Evolutionary conservation across 2,797 vertebrate genomes (phyloP), one percentile per base, ranked within the genome.

Genomic region (Pangasius sanitwongsei): DNA sequence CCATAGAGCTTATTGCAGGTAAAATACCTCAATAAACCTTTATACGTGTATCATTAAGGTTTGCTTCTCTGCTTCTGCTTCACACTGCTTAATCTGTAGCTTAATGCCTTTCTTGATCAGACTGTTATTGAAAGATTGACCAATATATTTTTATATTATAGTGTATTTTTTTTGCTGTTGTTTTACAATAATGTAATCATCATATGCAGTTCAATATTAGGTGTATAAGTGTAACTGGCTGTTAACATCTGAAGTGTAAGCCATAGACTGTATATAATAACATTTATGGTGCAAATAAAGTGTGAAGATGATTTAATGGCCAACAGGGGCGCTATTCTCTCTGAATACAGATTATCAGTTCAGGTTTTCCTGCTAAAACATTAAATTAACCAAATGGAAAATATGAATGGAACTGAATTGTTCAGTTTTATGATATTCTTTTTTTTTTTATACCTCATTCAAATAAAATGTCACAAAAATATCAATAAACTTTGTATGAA

Each of bases 91-190:
- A 61, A 9, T 61, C 31, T 59, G 31, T 2, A 59, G 53, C 55
- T 37, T 61, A 28, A 63, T 44, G 31, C 53, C 11, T 83, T 83
- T 83, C 6, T 7, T 63, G 59, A 63, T 63, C 81, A 63, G 59
- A 25, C 34, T 63, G 1, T 63, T 83, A 83, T 83, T 83, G 23
- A 63, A 44, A 63, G 12, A 83, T 83, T 16, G 41, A 65, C 13
- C 15, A 4, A 84, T 84, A 84, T 84, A 67, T 67, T 67, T 84
- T 48, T 48, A 48, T 20, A 59, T 37, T 61, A 61, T 82, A 13
- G 13, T n/a, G 25, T 84, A 20, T 83, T 48, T 61, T 23, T 34
- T 1, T 41, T 41, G 41, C 44, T 44, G 44, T 44, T 41, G 55
- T 41, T 25, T 8, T 67, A 50, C 61, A 67, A 18, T 50, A 31